Percentiles rank a stretch among this genome's conserved stretches.
Conservation (phyloP, 2,888 invertebrate species). For the Drosophila vallismaia region DNA sequence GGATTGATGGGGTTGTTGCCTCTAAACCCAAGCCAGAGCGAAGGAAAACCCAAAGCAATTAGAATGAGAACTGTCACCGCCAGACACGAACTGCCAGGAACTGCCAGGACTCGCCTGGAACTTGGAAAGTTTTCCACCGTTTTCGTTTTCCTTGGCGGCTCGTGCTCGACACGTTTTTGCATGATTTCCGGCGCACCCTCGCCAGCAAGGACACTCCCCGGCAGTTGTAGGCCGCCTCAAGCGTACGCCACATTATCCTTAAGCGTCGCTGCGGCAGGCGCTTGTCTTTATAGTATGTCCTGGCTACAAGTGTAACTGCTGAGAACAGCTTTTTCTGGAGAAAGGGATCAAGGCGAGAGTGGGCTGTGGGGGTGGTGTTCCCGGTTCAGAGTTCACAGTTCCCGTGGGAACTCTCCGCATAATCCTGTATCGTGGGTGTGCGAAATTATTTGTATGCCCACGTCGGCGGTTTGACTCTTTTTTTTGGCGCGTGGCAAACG, state of each 20-base stretch:
- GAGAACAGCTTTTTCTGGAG: slow-evolving; percentile 58
- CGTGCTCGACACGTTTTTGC: slow-evolving; percentile 74
- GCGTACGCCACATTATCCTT: slow-evolving; percentile 76
- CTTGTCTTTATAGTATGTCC: slow-evolving; percentile 45
- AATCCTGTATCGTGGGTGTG: slow-evolving; percentile 64
- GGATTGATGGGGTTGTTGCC: slow-evolving; percentile 52
- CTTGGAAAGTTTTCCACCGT: slow-evolving; percentile 42
- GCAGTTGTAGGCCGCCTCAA: slow-evolving; percentile 36
- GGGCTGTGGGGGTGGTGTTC: slow-evolving; percentile 14
- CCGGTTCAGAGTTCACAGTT: slow-evolving; percentile 44
- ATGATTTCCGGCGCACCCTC: slow-evolving; percentile 62
- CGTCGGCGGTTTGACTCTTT: slow-evolving; percentile 5
- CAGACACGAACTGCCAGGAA: slow-evolving; percentile 45
- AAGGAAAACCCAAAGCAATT: slow-evolving; percentile 35
- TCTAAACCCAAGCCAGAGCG: slow-evolving; percentile 25
- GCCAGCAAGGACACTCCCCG: slow-evolving; percentile 44
- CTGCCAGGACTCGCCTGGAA: not conserved
- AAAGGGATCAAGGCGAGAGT: slow-evolving; percentile 32
- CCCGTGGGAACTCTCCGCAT: slow-evolving; percentile 69
- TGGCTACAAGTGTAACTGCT: slow-evolving; percentile 64
- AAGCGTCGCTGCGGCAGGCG: slow-evolving; percentile 70
- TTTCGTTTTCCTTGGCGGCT: slow-evolving; percentile 45
- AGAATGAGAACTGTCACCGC: slow-evolving; percentile 57
- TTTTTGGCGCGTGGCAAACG: slow-evolving; percentile 1
- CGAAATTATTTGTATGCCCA: slow-evolving; percentile 43